Evolutionary conservation across 2,888 invertebrate species (phyloP).

Genomic region (Pelosia muscerda): DNA sequence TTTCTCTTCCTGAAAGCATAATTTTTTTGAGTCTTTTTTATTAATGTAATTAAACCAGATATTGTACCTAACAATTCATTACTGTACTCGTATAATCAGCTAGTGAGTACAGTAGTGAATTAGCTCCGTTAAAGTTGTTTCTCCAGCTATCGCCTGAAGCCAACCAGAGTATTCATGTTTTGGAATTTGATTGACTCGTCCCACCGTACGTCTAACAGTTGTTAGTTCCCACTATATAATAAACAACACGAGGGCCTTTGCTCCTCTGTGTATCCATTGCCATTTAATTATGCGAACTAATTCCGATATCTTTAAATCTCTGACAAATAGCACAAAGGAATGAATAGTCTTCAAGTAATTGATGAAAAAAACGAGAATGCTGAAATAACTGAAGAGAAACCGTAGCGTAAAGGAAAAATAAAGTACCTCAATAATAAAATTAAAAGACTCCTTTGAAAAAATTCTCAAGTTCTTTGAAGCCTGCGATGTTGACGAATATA

Average conservation of each 20-base stretch:
- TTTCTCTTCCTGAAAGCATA: background rate
- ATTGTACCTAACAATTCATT: background rate
- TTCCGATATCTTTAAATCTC: background rate
- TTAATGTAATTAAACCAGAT: too few species aligned
- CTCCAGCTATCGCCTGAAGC: background rate
- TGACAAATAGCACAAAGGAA: constrained; percentile 5
- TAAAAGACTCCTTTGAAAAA: constrained; percentile 36
- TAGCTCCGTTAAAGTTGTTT: background rate
- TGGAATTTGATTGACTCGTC: background rate
- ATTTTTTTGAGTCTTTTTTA: too few species aligned
- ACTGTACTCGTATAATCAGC: too few species aligned
- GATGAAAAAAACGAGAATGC: constrained; percentile 18
- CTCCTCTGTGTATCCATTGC: background rate
- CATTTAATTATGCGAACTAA: background rate
- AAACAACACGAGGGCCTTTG: background rate
- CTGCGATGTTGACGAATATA: background rate
- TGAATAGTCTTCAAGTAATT: constrained; percentile 11
- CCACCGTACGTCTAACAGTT: background rate
- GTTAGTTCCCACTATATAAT: background rate
- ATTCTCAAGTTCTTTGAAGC: constrained; percentile 23
- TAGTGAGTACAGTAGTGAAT: too few species aligned
- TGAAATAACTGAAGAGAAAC: constrained; percentile 18
- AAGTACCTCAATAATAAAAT: constrained; percentile 34
- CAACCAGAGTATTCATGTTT: background rate
- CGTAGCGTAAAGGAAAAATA: constrained; percentile 10